Percentiles rank a stretch among this genome's conserved stretches.
These are phyloP conservation scores for Apus apus DNA, from an alignment of 2,113 vertebrate species.

Conservation along the genomic window DNA sequence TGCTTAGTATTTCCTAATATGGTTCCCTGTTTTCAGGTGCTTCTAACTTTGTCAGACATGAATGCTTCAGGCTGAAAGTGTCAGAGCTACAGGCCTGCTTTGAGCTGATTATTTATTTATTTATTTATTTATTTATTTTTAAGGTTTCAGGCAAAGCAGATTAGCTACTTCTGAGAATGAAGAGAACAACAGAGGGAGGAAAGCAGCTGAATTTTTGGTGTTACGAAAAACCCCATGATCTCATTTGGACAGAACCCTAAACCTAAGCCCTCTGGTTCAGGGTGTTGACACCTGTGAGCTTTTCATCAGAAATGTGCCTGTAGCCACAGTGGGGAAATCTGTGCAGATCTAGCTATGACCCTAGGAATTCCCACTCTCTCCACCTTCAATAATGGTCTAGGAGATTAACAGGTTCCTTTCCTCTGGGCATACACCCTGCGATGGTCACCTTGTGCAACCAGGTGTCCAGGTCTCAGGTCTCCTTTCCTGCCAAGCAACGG, in stretches of 20 bases:
- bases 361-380: background rate
- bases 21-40: background rate
- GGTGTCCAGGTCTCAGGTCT: background rate
- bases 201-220: background rate
- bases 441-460: background rate
- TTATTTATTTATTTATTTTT: background rate
- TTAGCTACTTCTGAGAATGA: slow-evolving; percentile 1
- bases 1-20: slow-evolving; percentile 10
- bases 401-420: background rate
- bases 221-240: background rate
- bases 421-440: background rate
- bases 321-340: background rate
- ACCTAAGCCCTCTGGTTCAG: background rate
- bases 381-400: background rate
- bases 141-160: background rate
- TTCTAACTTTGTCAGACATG: slow-evolving; percentile 2
- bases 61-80: slow-evolving; percentile 1
- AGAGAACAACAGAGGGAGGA: background rate
- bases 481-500: background rate
- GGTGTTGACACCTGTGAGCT: background rate
- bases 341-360: background rate
- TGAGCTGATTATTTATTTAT: background rate
- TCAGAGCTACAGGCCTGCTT: background rate
- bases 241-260: background rate
- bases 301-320: background rate